A percentile compares a stretch with the other conserved stretches of the same genome.
These are phyloP conservation scores for Miniopterus natalensis DNA, from an alignment of 2,113 vertebrate species.

Conservation along the genomic window DNA sequence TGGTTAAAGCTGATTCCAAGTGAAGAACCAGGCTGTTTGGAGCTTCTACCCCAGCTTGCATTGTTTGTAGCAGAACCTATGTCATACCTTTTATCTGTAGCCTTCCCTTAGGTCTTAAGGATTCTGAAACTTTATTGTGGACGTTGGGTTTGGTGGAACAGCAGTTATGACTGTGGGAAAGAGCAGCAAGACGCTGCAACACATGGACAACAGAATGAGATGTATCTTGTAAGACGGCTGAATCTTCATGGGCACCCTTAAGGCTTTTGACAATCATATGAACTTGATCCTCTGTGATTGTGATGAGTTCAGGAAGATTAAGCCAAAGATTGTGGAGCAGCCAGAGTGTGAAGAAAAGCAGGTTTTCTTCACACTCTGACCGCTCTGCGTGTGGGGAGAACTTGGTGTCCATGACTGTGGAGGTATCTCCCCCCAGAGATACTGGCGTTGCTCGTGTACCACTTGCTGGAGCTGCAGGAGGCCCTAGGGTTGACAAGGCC, in stretches of 20 bases:
- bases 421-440: slow-evolving; percentile 97
- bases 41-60: slow-evolving; percentile 65
- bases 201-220: slow-evolving; percentile 98
- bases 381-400: slow-evolving; percentile 93
- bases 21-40: slow-evolving; percentile 24
- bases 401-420: slow-evolving; percentile 98
- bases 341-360: slow-evolving; percentile 97
- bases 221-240: slow-evolving; percentile 97
- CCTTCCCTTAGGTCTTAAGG: slow-evolving; percentile 61
- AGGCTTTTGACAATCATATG: slow-evolving; percentile 99
- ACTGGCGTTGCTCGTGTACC: slow-evolving; percentile 97
- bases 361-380: slow-evolving; percentile 85
- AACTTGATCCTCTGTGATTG: slow-evolving; percentile 99
- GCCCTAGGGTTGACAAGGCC: slow-evolving; percentile 95
- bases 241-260: slow-evolving; percentile 98
- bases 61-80: slow-evolving; percentile 69
- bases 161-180: slow-evolving; percentile 94
- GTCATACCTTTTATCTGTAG: slow-evolving; percentile 70
- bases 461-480: slow-evolving; percentile 96
- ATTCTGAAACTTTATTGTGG: slow-evolving; percentile 51
- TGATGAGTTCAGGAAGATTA: slow-evolving; percentile 99
- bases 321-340: slow-evolving; percentile 99
- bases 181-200: slow-evolving; percentile 99
- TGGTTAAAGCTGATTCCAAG: slow-evolving; percentile 51
- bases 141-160: slow-evolving; percentile 60